Base-by-base conservation (phyloP, 2,113 vertebrate species). In the Sisor rabdophorus region DNA sequence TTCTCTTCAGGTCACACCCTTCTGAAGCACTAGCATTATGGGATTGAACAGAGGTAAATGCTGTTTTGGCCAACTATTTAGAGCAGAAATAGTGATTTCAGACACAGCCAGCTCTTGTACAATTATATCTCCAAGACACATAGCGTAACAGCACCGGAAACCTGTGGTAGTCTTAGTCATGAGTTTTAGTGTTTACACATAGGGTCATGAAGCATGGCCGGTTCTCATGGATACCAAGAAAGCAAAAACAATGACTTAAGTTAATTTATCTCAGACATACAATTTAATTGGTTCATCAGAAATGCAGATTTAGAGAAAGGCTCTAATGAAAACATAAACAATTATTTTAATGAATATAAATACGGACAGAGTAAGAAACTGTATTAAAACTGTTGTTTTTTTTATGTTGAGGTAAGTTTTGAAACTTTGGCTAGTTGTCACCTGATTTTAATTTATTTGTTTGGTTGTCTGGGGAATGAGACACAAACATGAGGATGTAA, bases 131-230 rank as follows among this genome's bases (percentile, higher is more conserved):
- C 56, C 24, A 68, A 84, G 86, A 85, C 78, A 59, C 82, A n/a
- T 64, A 12, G 16, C 86, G 88, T 88, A 89, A 90, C 75, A 72
- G 81, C 84, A 83, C 84, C 81, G 50, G 82, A 36, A 86, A 79
- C 86, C 87, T 85, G 81, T 84, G 80, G 68, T 86, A 22, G 78
- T 85, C 84, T 84, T 55, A 84, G 69, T 84, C 79, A 70, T 40
- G 32, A 59, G 28, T 28, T 16, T 1, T 79, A 64, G n/a, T 67
- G 80, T 83, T 80, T 74, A 64, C 65, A 11, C 60, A 60, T 55
- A 71, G 75, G 30, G 22, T 70, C 80, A 28, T 64, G 24, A 81
- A 65, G 73, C 64, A 84, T 84, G 79, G 87, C 88, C 87, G 84
- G 85, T 82, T 84, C 69, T 74, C 32, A 73, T 89, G 70, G 83